These are phyloP conservation scores for Spialia ferax DNA, from an alignment of 2,888 invertebrate species.

Conservation along the genomic window DNA sequence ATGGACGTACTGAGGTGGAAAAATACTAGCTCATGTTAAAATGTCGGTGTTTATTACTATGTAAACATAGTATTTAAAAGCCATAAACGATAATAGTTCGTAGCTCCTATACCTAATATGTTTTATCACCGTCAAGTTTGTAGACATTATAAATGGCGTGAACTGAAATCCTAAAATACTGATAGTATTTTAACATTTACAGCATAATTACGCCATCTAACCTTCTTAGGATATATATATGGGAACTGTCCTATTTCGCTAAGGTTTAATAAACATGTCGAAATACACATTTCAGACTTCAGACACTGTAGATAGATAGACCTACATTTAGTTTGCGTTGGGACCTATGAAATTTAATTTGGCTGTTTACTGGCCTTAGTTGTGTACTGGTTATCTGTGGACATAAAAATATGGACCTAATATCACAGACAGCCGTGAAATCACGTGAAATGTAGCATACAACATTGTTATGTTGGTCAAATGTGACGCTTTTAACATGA, in stretches of 20 bases:
- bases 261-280: too few relatives aligned
- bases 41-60: conserved; percentile 6
- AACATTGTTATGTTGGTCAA: conserved; percentile 6
- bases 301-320: too few relatives aligned
- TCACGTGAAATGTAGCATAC: conserved; percentile 20
- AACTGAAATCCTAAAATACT: not conserved
- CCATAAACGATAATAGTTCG: not conserved
- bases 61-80: not conserved
- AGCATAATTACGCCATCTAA: too few relatives aligned
- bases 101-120: not conserved
- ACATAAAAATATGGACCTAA: conserved; percentile 12
- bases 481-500: not conserved
- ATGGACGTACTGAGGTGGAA: conserved; percentile 2
- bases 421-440: conserved; percentile 1
- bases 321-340: too few relatives aligned
- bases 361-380: not conserved
- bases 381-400: not conserved
- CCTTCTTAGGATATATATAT: too few relatives aligned
- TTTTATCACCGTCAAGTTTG: not conserved
- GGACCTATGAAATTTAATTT: conserved; percentile 6
- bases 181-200: too few relatives aligned
- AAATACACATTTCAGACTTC: too few relatives aligned
- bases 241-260: too few relatives aligned
- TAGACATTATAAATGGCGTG: not conserved
- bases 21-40: not conserved